A percentile compares a stretch with the other conserved stretches of the same genome.
Evolutionary conservation across 2,888 invertebrate genomes (phyloP).

Genomic region (Drosophila incognita): DNA sequence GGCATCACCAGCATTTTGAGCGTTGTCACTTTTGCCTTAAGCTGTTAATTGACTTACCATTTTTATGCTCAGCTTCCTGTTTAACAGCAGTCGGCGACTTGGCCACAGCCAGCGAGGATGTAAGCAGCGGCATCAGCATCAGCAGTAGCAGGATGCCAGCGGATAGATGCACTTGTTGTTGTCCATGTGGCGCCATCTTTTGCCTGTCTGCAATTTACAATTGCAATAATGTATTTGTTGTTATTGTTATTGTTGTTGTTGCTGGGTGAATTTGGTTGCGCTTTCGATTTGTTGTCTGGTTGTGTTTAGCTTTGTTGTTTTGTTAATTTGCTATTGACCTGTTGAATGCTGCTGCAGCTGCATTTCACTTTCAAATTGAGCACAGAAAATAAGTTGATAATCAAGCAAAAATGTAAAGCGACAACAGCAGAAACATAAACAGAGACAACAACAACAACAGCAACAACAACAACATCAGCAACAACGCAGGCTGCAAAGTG

Average conservation of each 20-base stretch:
- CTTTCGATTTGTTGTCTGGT: constrained; percentile 26
- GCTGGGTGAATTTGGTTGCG: constrained; percentile 15
- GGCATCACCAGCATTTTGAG: neutral
- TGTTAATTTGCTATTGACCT: constrained; percentile 41
- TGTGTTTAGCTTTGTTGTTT: constrained; percentile 10
- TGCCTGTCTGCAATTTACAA: neutral
- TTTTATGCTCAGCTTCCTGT: constrained; percentile 58
- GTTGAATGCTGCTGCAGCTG: constrained; percentile 50
- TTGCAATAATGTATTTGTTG: constrained; percentile 2
- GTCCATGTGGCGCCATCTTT: constrained; percentile 28
- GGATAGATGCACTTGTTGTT: constrained; percentile 17
- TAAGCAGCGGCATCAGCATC: constrained; percentile 33
- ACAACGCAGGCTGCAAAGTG: constrained; percentile 52
- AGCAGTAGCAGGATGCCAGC: constrained; percentile 33
- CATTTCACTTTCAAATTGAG: constrained; percentile 57
- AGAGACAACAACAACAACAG: constrained; percentile 1
- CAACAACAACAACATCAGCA: constrained; percentile 17
- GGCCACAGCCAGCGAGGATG: constrained; percentile 27
- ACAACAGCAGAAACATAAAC: constrained; percentile 21
- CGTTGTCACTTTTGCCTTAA: constrained; percentile 43
- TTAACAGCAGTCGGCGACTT: constrained; percentile 38
- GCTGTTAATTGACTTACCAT: constrained; percentile 62
- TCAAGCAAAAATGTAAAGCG: constrained; percentile 38
- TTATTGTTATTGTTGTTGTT: neutral
- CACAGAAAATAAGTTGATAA: constrained; percentile 45